Conservation (phyloP, 1,140 invertebrate genomes). For the Oedothorax gibbosus region DNA sequence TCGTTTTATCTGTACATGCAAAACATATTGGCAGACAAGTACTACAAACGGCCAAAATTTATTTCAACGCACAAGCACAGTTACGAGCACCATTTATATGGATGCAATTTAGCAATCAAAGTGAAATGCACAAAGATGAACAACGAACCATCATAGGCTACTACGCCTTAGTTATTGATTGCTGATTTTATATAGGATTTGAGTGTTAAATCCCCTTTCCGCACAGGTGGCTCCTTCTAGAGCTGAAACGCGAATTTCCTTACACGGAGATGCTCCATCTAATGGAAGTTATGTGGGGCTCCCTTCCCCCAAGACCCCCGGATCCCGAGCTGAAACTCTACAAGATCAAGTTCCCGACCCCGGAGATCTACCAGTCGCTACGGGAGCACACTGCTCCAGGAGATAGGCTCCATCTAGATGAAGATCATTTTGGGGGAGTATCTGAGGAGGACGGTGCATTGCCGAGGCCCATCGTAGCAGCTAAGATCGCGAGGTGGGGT, state of each 20-base stretch:
- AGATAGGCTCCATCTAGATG: conserved; percentile 16
- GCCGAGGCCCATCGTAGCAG: too few species aligned
- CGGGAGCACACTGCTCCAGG: not conserved
- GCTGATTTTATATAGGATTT: too few species aligned
- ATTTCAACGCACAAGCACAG: too few species aligned
- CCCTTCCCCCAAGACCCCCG: conserved; percentile 78
- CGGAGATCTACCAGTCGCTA: not conserved
- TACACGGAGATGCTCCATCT: conserved; percentile 95
- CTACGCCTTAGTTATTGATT: too few species aligned
- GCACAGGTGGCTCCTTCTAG: conserved; percentile 87
- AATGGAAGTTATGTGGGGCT: conserved; percentile 96
- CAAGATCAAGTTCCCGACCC: conserved; percentile 42
- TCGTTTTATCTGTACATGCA: too few species aligned
- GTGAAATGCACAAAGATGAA: too few species aligned
- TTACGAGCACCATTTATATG: too few species aligned
- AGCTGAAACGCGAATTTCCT: conserved; percentile 97
- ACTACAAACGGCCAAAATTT: too few species aligned
- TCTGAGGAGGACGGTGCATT: not conserved
- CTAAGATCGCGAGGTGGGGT: too few species aligned
- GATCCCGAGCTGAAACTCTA: conserved; percentile 52
- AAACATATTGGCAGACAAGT: too few species aligned
- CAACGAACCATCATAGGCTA: too few species aligned
- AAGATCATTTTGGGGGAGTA: conserved; percentile 15
- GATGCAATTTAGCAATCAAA: too few species aligned
- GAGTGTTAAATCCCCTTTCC: conserved; percentile 63